Evolutionary conservation across 2,888 invertebrate species (phyloP).

Genomic region (Lissocephala sabroskyi): DNA sequence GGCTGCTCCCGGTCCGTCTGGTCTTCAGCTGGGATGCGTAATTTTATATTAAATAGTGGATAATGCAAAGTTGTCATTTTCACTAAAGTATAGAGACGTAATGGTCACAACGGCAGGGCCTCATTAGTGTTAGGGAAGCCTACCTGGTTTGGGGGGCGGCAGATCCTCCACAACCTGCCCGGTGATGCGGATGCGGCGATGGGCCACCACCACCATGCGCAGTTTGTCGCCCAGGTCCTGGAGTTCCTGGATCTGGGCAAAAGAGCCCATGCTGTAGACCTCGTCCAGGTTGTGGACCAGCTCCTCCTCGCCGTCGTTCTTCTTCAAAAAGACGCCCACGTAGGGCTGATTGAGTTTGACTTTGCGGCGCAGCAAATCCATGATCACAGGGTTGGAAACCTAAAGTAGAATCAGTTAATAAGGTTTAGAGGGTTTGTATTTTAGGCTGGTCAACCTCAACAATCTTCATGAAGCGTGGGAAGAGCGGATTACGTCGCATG

Average conservation of each 20-base stretch:
- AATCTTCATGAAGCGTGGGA: conserved; percentile 98
- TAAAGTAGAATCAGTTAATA: conserved; percentile 67
- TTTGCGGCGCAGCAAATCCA: conserved; percentile 92
- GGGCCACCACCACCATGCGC: conserved; percentile 94
- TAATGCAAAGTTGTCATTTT: conserved; percentile 84
- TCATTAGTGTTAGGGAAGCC: conserved; percentile 16
- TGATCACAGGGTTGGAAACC: conserved; percentile 89
- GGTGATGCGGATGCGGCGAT: conserved; percentile 87
- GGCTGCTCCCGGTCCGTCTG: conserved; percentile 71
- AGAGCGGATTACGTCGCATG: conserved; percentile 94
- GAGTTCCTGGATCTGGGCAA: conserved; percentile 98
- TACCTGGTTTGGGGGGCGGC: conserved; percentile 72
- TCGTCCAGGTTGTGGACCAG: conserved; percentile 88
- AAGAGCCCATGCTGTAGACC: conserved; percentile 92
- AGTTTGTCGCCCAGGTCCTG: conserved; percentile 94
- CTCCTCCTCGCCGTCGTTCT: conserved; percentile 90
- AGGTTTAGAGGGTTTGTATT: too few species aligned
- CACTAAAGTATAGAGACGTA: conserved; percentile 57
- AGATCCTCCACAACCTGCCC: conserved; percentile 85
- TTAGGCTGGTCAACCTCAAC: too few species aligned
- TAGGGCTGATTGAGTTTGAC: conserved; percentile 97
- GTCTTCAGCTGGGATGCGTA: conserved; percentile 87
- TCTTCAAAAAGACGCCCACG: conserved; percentile 96
- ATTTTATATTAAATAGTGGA: conserved; percentile 86
- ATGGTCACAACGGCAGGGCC: conserved; percentile 31